Evolutionary conservation across 2,797 vertebrate genomes (phyloP).

Genomic region (Lithobates sylvaticus): DNA sequence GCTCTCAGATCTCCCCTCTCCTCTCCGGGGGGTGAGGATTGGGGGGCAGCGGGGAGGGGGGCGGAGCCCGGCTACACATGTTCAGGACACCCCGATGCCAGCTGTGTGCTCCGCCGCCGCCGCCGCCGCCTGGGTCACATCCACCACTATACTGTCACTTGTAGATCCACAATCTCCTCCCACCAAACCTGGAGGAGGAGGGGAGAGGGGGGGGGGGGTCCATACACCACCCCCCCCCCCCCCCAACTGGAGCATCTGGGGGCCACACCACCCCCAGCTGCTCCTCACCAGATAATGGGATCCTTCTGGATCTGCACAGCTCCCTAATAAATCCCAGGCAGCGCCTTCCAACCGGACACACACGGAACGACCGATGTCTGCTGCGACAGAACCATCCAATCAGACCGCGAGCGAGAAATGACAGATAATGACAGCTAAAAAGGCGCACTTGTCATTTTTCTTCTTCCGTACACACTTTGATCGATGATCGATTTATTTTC

Average conservation of each 20-base stretch:
- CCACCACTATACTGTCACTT: constrained; percentile 29
- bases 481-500: no score
- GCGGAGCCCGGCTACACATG: constrained; percentile 52
- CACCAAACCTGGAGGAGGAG: background rate
- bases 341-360: no score
- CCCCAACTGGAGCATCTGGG: background rate
- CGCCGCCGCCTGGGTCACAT: constrained; percentile 14
- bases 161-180: constrained; percentile 28
- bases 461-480: no score
- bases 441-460: no score
- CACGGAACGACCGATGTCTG: no score
- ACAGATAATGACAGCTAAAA: no score
- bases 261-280: constrained; percentile 29
- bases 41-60: constrained; percentile 66
- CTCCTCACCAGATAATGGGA: constrained; percentile 3
- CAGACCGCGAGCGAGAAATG: no score
- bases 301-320: constrained; percentile 1
- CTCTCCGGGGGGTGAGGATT: constrained; percentile 7
- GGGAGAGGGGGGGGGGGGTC: background rate
- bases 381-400: no score
- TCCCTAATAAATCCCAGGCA: no score
- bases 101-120: constrained; percentile 1
- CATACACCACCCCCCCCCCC: constrained; percentile 14
- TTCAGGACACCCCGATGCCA: constrained; percentile 13
- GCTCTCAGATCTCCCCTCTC: background rate